These are phyloP conservation scores for Taeniopygia guttata DNA, from an alignment of 2,797 vertebrate genomes.

Conservation along the genomic window DNA sequence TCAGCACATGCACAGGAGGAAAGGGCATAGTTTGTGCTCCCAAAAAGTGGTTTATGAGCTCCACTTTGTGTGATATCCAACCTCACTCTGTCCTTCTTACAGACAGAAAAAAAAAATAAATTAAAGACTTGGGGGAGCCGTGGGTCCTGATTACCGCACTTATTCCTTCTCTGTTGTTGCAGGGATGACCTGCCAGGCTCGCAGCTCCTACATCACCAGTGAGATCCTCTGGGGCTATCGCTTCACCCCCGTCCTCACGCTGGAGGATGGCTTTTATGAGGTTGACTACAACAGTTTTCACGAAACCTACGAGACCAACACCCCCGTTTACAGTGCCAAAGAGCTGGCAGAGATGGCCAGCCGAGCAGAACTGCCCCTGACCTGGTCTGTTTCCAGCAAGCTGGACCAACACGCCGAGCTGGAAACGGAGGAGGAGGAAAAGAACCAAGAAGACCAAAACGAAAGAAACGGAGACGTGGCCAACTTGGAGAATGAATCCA, in stretches of 20 bases:
- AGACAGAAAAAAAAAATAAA: neutral
- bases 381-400: conserved; percentile 93
- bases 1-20: neutral
- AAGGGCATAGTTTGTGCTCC: accelerated
- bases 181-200: conserved; percentile 98
- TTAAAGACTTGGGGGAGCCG: neutral
- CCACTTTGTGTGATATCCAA: neutral
- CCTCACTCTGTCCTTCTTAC: neutral
- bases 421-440: conserved; percentile 78
- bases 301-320: conserved; percentile 95
- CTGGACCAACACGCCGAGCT: conserved; percentile 90
- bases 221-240: conserved; percentile 98
- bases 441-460: conserved; percentile 79
- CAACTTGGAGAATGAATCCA: conserved; percentile 93
- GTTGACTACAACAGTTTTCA: conserved; percentile 99
- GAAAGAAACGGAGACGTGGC: conserved; percentile 93
- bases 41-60: neutral
- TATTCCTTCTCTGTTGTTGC: conserved; percentile 16
- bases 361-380: conserved; percentile 87
- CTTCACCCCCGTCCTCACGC: conserved; percentile 93
- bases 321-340: conserved; percentile 90
- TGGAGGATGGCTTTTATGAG: conserved; percentile 98
- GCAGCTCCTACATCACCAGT: conserved; percentile 92
- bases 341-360: conserved; percentile 87
- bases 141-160: neutral